These are phyloP conservation scores for Caretta caretta DNA, from an alignment of 2,113 vertebrate genomes.

Conservation along the genomic window DNA sequence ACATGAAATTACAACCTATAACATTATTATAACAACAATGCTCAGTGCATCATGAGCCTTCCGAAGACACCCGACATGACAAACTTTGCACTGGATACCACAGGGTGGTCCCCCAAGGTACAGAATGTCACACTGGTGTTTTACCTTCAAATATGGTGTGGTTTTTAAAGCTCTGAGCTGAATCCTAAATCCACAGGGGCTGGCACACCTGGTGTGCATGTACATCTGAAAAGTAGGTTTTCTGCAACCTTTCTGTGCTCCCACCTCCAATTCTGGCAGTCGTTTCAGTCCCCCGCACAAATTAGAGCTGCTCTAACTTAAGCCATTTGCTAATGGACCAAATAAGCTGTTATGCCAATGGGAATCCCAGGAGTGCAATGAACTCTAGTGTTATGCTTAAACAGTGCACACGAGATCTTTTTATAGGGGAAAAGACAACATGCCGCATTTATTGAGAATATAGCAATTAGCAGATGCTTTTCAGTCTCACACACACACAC, in stretches of 20 bases:
- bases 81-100: no score
- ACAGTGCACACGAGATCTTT: no score
- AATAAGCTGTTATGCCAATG: neutral
- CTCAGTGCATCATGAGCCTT: no score
- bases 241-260: fast-evolving
- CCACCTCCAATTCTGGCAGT: neutral
- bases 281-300: fast-evolving
- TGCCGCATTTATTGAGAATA: no score
- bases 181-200: neutral
- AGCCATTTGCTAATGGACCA: neutral
- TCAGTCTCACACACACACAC: no score
- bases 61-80: no score
- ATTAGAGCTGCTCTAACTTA: neutral
- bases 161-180: conserved; percentile 11
- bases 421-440: no score
- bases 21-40: no score
- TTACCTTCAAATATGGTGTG: conserved; percentile 4
- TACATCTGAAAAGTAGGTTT: neutral
- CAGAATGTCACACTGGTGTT: neutral
- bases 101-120: no score
- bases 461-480: no score
- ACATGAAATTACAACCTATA: no score
- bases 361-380: fast-evolving
- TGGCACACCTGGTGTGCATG: neutral
- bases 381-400: no score